Percentiles rank a stretch among this genome's conserved stretches.
phyloP scores from a whole-genome alignment of 2,113 vertebrate species.

The Indicator maculatus region DNA sequence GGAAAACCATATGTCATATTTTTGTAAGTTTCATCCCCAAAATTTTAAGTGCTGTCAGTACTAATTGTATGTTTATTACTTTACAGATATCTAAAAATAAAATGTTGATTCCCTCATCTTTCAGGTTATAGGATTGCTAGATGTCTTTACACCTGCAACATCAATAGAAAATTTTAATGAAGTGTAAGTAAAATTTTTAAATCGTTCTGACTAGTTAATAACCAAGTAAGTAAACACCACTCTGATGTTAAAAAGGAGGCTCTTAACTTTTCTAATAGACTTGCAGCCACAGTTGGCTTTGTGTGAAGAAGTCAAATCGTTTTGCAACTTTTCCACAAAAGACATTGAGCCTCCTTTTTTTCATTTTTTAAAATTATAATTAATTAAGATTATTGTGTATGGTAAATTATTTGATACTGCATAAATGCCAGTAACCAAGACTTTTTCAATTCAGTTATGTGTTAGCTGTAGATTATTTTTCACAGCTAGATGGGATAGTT shows the following conservation, averaged over 20 bases:
- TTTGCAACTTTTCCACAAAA: neutral
- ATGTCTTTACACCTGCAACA: constrained; percentile 93
- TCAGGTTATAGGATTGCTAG: constrained; percentile 89
- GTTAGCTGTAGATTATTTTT: neutral
- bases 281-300: neutral
- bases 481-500: neutral
- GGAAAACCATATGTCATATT: neutral
- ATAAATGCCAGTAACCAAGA: neutral
- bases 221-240: neutral
- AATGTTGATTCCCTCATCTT: constrained; percentile 4
- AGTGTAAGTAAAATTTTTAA: constrained; percentile 82
- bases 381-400: neutral
- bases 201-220: neutral
- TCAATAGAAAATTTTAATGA: constrained; percentile 92
- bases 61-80: neutral
- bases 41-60: neutral
- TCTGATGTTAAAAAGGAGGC: neutral
- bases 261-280: neutral
- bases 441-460: neutral
- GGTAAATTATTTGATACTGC: neutral
- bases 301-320: neutral
- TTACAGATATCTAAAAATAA: neutral
- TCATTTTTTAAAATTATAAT: neutral
- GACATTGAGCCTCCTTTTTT: neutral
- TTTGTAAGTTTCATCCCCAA: neutral